Conservation (phyloP, 2,888 invertebrate species). For the Acrocera orbiculus region DNA sequence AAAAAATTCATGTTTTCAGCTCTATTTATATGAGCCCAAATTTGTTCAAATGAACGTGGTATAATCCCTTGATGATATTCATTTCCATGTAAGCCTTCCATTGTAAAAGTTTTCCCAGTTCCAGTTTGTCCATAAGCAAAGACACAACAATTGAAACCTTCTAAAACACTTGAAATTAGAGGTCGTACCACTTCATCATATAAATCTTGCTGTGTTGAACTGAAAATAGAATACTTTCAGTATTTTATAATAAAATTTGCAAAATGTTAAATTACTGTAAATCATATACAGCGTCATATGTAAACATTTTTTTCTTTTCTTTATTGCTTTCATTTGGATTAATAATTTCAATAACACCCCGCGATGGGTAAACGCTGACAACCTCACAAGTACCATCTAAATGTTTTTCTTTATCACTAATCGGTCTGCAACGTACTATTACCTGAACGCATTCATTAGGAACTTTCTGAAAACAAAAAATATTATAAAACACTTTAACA, state of each 20-base stretch:
- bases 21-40: conserved; percentile 84
- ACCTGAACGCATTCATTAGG: conserved; percentile 84
- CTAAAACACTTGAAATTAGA: conserved; percentile 83
- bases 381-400: conserved; percentile 34
- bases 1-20: conserved; percentile 88
- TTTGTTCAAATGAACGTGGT: conserved; percentile 92
- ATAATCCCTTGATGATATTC: conserved; percentile 67
- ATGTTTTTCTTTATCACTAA: conserved; percentile 68
- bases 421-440: conserved; percentile 89
- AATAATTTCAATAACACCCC: conserved; percentile 79
- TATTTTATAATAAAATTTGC: not conserved
- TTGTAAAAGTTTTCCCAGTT: conserved; percentile 63
- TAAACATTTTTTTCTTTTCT: conserved; percentile 80
- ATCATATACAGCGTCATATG: conserved; percentile 96
- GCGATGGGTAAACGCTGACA: conserved; percentile 67
- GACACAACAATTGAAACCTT: conserved; percentile 97
- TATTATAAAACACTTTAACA: too few species aligned
- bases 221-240: conserved; percentile 18
- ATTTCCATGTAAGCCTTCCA: conserved; percentile 48
- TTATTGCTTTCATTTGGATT: conserved; percentile 57
- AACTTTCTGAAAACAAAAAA: conserved; percentile 15
- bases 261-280: conserved; percentile 37
- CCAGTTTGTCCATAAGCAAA: conserved; percentile 99
- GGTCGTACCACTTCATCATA: conserved; percentile 95
- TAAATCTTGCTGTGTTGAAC: conserved; percentile 74